Percentiles rank a stretch among this genome's conserved stretches.
phyloP scores from a whole-genome alignment of 2,888 invertebrate species.

The Chorisops tibialis region DNA sequence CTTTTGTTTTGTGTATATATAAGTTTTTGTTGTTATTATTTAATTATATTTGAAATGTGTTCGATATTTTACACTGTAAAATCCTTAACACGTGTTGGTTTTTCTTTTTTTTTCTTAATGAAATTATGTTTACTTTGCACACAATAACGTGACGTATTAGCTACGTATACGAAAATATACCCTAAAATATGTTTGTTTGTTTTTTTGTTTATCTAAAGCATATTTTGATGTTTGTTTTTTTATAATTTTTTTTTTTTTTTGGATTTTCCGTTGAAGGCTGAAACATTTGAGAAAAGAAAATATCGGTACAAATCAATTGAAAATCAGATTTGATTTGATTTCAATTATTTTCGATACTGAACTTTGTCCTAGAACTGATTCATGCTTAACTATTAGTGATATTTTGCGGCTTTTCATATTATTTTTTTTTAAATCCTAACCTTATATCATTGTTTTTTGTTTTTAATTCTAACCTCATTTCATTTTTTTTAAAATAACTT shows the following conservation, averaged over 20 bases:
- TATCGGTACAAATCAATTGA: too few species aligned
- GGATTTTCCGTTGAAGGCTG: not conserved
- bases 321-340: too few species aligned
- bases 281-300: not conserved
- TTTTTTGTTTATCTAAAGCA: slow-evolving; percentile 20
- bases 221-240: slow-evolving; percentile 1
- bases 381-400: too few species aligned
- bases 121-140: slow-evolving; percentile 24
- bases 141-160: slow-evolving; percentile 30
- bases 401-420: too few species aligned
- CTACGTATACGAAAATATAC: slow-evolving; percentile 37
- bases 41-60: slow-evolving; percentile 9
- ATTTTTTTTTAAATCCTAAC: not conserved
- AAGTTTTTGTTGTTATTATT: slow-evolving; percentile 28
- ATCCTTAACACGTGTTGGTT: slow-evolving; percentile 17
- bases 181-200: slow-evolving; percentile 30
- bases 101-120: slow-evolving; percentile 22
- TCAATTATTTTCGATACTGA: too few species aligned
- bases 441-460: slow-evolving; percentile 11
- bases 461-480: slow-evolving; percentile 6
- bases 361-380: too few species aligned
- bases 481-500: slow-evolving; percentile 8
- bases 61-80: slow-evolving; percentile 6
- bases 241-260: not conserved
- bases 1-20: slow-evolving; percentile 29